Evolutionary conservation across 1,140 invertebrate genomes (phyloP).

Genomic region (Paraescarpia echinospica): DNA sequence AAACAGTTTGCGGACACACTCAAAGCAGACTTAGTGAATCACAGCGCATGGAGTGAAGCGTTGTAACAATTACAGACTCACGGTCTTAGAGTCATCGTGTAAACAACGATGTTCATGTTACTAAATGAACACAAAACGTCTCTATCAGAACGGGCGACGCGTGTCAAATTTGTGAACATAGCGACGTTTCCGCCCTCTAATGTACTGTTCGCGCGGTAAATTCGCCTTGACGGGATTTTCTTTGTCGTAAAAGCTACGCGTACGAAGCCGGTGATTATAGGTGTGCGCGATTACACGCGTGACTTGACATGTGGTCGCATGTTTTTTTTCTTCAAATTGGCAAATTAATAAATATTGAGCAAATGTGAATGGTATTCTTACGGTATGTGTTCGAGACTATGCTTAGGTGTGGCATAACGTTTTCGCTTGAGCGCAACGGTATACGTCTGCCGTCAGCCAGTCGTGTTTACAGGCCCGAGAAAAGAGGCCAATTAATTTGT

Average conservation of each 20-base stretch:
- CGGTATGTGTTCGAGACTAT: background rate
- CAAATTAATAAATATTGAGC: background rate
- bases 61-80: too few species aligned
- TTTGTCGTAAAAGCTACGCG: too few species aligned
- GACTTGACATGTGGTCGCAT: background rate
- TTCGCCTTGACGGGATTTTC: too few species aligned
- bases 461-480: background rate
- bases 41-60: too few species aligned
- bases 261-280: background rate
- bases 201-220: too few species aligned
- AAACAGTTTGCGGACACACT: too few species aligned
- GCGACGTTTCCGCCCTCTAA: background rate
- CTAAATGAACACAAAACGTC: too few species aligned
- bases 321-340: background rate
- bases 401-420: background rate
- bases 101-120: too few species aligned
- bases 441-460: background rate
- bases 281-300: background rate
- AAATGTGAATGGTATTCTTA: background rate
- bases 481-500: background rate
- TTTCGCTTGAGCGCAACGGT: background rate
- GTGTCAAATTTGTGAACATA: background rate
- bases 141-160: background rate
- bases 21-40: too few species aligned
- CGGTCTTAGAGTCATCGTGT: too few species aligned